Percentiles rank a stretch among this genome's conserved stretches.
Evolutionary conservation across 2,888 invertebrate species (phyloP).

Genomic region (Cepaea hortensis): DNA sequence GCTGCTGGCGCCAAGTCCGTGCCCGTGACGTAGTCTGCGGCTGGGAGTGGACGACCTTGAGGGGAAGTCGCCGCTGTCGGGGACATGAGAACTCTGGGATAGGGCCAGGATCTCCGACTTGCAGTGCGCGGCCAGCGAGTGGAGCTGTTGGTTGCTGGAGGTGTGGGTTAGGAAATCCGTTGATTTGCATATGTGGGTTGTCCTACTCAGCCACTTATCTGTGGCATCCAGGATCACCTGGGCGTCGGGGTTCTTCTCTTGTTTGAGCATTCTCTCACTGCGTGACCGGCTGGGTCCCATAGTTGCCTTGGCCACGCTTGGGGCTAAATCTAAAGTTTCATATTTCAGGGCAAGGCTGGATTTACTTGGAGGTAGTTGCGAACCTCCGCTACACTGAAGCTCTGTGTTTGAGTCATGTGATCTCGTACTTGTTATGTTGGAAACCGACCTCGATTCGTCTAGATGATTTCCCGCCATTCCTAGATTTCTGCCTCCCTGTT

Average conservation of each 20-base stretch:
- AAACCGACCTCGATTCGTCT: background rate
- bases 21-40: background rate
- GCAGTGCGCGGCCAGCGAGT: constrained; percentile 19
- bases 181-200: constrained; percentile 34
- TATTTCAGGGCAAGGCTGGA: too few species aligned
- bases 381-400: background rate
- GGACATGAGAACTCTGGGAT: background rate
- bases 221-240: constrained; percentile 36
- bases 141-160: constrained; percentile 15
- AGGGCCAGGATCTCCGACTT: constrained; percentile 35
- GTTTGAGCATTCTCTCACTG: background rate
- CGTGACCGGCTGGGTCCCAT: background rate
- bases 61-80: background rate
- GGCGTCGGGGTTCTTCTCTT: background rate
- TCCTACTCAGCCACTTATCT: constrained; percentile 32
- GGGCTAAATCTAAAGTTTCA: background rate
- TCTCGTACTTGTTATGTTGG: background rate
- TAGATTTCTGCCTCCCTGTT: too few species aligned
- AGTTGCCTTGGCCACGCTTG: too few species aligned
- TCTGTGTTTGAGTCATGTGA: background rate
- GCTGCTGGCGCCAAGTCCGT: background rate
- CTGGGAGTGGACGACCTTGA: background rate
- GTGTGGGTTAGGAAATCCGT: background rate
- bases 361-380: background rate
- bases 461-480: too few species aligned